phyloP scores from a whole-genome alignment of 2,797 vertebrate genomes.

The Vespertilio murinus region DNA sequence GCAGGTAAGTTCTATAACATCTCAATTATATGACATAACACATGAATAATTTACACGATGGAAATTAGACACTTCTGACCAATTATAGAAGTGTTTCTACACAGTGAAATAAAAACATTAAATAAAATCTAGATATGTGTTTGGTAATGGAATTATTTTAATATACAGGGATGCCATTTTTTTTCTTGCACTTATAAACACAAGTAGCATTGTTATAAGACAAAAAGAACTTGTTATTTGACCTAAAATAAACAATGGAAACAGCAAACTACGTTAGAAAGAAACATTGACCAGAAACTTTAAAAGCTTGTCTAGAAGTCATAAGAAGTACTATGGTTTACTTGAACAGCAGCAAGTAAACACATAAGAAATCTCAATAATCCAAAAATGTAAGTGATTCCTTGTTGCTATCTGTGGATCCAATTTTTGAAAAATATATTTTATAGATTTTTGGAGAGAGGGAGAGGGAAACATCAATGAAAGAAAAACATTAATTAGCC shows the following conservation, averaged over 20 bases:
- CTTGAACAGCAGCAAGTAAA: constrained; percentile 44
- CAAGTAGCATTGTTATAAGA: background rate
- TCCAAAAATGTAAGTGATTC: constrained; percentile 8
- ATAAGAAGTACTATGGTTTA: background rate
- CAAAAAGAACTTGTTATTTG: constrained; percentile 25
- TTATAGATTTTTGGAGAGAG: no score
- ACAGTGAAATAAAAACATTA: constrained; percentile 7
- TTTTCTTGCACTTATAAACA: constrained; percentile 25
- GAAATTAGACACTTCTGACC: background rate
- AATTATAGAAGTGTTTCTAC: background rate
- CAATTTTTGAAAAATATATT: background rate
- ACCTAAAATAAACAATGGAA: background rate
- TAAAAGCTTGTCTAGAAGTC: constrained; percentile 51
- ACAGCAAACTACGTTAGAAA: background rate
- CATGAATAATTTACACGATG: background rate
- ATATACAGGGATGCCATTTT: constrained; percentile 22
- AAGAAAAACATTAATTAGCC: no score
- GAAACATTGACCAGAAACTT: background rate
- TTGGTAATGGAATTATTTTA: background rate
- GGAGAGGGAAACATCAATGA: no score
- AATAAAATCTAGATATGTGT: background rate
- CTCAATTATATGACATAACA: constrained; percentile 23
- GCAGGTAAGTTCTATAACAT: background rate
- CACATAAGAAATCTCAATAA: constrained; percentile 40
- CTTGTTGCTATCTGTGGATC: background rate